These are phyloP conservation scores for Sinocyclocheilus anshuiensis DNA, from an alignment of 2,113 vertebrate genomes.

Conservation along the genomic window DNA sequence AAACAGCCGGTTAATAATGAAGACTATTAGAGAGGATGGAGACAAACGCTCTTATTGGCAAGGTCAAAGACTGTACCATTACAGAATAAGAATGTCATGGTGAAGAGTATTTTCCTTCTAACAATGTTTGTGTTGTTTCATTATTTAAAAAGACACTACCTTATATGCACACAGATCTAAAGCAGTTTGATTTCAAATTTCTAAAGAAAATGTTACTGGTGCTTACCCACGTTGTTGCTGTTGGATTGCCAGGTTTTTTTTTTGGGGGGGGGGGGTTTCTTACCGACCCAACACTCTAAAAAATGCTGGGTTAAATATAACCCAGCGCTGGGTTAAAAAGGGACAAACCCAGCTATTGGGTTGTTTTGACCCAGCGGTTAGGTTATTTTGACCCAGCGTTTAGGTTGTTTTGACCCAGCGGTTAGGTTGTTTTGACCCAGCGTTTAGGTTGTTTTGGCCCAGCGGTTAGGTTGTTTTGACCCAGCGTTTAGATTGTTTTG, in stretches of 20 bases:
- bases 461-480: too few species aligned
- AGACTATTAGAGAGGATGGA: background rate
- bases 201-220: background rate
- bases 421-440: too few species aligned
- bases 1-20: background rate
- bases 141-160: background rate
- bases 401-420: too few species aligned
- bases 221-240: too few species aligned
- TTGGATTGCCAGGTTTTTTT: background rate
- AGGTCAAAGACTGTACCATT: background rate
- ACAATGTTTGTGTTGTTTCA: background rate
- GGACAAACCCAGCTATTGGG: too few species aligned
- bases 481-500: too few species aligned
- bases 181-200: background rate
- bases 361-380: too few species aligned
- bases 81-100: background rate
- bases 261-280: background rate
- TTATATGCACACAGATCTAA: background rate
- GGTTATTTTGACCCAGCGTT: too few species aligned
- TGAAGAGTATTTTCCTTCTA: background rate
- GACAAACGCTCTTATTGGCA: background rate
- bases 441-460: too few species aligned
- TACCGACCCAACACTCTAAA: background rate
- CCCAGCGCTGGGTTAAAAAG: too few species aligned
- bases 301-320: too few species aligned